Evolutionary conservation across 1,140 invertebrate species (phyloP), one percentile per base, ranked within the genome.

Genomic region (Conus ventricosus): DNA sequence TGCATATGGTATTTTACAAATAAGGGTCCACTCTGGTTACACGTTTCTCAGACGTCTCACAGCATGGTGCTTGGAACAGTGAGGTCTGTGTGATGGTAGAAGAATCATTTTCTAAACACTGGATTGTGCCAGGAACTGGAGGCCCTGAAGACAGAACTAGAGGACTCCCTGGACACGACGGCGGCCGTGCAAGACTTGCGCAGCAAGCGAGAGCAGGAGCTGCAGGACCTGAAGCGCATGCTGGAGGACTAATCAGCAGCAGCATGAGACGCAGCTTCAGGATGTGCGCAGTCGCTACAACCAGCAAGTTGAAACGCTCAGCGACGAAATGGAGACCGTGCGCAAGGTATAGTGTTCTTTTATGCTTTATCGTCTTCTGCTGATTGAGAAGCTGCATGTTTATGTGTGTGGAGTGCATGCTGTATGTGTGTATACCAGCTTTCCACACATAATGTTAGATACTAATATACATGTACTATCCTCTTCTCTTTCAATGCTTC

Each of bases 81-180:
- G 39, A 39, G 39, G 39, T 39, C 39, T 39, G 39, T 39, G 39
- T 39, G 39, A 39, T 39, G 39, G 39, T 39, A 39, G 39, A 39
- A 39, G 39, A 39, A 39, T 39, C 39, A 39, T 39, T 0, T 39
- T 39, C 39, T 39, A 39, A 39, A 39, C 39, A 1, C 39, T 39
- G 39, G 39, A 39, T 63, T 63, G 88, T 87, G 90, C 0, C 89
- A 95, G 95, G 99, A 99, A 96, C 95, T 99, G 25, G 99, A 99
- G 95, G 98, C 98, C 5, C 95, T 99, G 88, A 99, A 99, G 95
- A 99, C 98, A 94, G 99, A 99, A 95, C 96, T 99, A 76, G 96
- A 99, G 78, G 98, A 99, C 95, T 99, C 98, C 2, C 95, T 99
- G 89, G 99, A 99, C 93, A 98, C 98, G 23, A 99, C 98, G 55